Percentiles rank a stretch among this genome's conserved stretches.
These are phyloP conservation scores for Drosophila rufa DNA, from an alignment of 1,140 invertebrate species.

Conservation along the genomic window DNA sequence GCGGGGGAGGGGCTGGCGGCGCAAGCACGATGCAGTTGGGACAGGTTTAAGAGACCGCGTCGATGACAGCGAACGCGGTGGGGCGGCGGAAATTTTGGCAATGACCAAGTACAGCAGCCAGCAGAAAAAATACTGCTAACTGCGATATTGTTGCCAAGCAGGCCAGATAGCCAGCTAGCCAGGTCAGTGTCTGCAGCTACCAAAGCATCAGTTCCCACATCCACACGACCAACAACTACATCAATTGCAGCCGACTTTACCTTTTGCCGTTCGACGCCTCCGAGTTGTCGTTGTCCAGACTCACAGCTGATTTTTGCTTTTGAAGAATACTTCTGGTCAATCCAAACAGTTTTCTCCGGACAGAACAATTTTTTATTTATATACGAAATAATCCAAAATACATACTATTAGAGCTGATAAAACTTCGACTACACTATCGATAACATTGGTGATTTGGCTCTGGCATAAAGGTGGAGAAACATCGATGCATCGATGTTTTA, in stretches of 20 bases:
- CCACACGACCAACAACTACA: constrained; percentile 9
- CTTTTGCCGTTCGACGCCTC: constrained; percentile 36
- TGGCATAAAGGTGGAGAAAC: no score
- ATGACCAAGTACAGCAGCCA: constrained; percentile 72
- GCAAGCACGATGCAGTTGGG: constrained; percentile 79
- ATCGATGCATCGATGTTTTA: no score
- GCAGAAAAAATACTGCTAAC: constrained; percentile 61
- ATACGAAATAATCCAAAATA: constrained; percentile 18
- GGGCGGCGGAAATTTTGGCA: constrained; percentile 65
- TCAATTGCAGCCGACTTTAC: constrained; percentile 24
- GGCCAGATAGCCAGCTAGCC: constrained; percentile 25
- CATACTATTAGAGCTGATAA: constrained; percentile 7
- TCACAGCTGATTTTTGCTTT: constrained; percentile 22
- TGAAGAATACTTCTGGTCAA: neutral
- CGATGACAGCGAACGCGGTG: constrained; percentile 27
- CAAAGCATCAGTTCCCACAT: constrained; percentile 26
- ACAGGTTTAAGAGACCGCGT: constrained; percentile 59
- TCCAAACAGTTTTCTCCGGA: neutral
- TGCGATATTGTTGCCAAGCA: constrained; percentile 69
- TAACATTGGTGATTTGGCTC: neutral
- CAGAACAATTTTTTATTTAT: constrained; percentile 14
- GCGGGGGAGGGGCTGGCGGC: constrained; percentile 32
- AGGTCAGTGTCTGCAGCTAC: constrained; percentile 27
- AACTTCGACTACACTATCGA: constrained; percentile 1
- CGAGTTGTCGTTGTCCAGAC: neutral